Conservation (phyloP, 2,113 vertebrate genomes). For the Ceratotherium simum region DNA sequence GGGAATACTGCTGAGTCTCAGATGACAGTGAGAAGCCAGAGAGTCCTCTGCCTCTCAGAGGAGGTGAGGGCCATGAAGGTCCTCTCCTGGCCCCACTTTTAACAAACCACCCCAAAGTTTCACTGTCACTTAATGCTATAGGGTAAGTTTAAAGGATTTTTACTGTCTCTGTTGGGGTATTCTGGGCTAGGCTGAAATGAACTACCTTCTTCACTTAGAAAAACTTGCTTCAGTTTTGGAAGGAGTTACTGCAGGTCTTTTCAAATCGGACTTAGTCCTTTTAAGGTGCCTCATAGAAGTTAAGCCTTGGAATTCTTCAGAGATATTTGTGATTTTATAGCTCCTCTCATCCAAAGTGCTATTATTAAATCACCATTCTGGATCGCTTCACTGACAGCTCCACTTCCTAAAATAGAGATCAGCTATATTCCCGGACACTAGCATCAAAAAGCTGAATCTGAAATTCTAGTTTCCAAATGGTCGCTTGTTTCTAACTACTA, state of each 20-base stretch:
- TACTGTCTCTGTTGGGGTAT: slow-evolving; percentile 38
- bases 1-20: not conserved
- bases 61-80: not conserved
- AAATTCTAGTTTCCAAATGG: slow-evolving; percentile 70
- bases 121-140: not conserved
- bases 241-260: slow-evolving; percentile 44
- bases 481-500: slow-evolving; percentile 43
- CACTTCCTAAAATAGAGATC: slow-evolving; percentile 74
- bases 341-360: slow-evolving; percentile 53
- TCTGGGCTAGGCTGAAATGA: slow-evolving; percentile 51
- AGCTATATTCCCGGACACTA: slow-evolving; percentile 72
- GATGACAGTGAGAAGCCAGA: not conserved
- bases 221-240: slow-evolving; percentile 67
- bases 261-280: slow-evolving; percentile 57
- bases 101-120: not conserved
- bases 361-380: slow-evolving; percentile 76
- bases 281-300: slow-evolving; percentile 62
- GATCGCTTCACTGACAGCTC: slow-evolving; percentile 56
- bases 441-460: slow-evolving; percentile 57
- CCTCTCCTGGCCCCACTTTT: not conserved
- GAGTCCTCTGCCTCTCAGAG: not conserved
- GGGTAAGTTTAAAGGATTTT: slow-evolving; percentile 47
- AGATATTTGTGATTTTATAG: slow-evolving; percentile 70
- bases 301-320: slow-evolving; percentile 71
- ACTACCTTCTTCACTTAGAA: slow-evolving; percentile 73